Evolutionary conservation across 2,797 vertebrate species (phyloP).

Genomic region (Chloroceryle inda): DNA sequence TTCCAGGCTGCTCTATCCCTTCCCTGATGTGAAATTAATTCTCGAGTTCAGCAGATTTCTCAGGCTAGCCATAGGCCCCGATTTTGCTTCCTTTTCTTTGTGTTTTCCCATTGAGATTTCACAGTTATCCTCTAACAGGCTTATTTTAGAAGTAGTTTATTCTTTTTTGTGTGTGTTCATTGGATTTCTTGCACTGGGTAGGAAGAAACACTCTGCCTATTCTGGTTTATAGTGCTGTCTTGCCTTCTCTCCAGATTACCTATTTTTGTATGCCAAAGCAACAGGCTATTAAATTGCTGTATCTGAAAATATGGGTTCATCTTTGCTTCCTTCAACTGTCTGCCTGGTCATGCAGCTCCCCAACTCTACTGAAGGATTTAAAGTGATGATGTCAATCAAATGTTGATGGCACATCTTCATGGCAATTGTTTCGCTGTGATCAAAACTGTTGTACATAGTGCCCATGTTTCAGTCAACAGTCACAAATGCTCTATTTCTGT

Average conservation of each 20-base stretch:
- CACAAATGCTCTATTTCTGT: slow-evolving; percentile 42
- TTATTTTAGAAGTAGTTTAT: background rate
- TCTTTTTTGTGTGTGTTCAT: background rate
- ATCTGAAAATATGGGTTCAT: background rate
- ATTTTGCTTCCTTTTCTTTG: background rate
- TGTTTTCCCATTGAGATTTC: background rate
- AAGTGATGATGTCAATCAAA: background rate
- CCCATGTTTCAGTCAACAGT: slow-evolving; percentile 27
- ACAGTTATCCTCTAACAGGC: background rate
- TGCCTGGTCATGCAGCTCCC: background rate
- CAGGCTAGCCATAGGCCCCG: background rate
- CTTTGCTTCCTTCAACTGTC: background rate
- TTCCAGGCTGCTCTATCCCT: background rate
- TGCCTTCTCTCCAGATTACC: background rate
- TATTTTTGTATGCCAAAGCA: background rate
- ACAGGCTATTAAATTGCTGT: background rate
- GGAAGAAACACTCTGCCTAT: background rate
- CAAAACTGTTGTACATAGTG: background rate
- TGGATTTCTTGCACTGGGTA: background rate
- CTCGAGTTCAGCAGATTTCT: background rate
- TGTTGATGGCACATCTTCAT: background rate
- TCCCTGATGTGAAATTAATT: slow-evolving; percentile 1
- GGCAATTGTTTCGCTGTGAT: slow-evolving; percentile 40
- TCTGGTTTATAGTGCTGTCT: background rate
- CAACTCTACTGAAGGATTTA: background rate